phyloP scores from a whole-genome alignment of 53 echinoderm and acorn worm species.

The Temnopleurus reevesii region DNA sequence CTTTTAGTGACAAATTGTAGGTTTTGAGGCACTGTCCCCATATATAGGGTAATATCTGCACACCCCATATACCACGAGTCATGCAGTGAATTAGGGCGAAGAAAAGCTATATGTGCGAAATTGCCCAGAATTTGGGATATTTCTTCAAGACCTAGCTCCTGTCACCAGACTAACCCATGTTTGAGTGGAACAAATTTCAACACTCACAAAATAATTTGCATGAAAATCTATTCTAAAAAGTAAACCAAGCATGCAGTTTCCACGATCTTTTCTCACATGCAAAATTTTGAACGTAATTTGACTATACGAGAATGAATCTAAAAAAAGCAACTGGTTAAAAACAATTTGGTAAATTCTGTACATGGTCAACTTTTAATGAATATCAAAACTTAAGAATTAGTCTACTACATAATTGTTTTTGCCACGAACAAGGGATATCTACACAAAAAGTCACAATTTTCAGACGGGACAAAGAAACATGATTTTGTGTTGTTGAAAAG shows the following conservation, averaged over 20 bases:
- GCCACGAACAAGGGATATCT: slow-evolving; percentile 45
- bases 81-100: too few species aligned
- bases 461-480: slow-evolving; percentile 33
- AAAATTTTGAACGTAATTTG: not conserved
- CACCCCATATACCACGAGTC: too few species aligned
- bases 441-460: slow-evolving; percentile 37
- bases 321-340: slow-evolving; percentile 23
- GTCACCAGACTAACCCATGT: not conserved
- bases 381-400: slow-evolving; percentile 55
- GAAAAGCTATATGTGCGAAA: too few species aligned
- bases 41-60: too few species aligned
- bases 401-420: slow-evolving; percentile 43
- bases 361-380: slow-evolving; percentile 59
- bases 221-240: not conserved
- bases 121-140: not conserved
- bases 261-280: too few species aligned
- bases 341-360: slow-evolving; percentile 54
- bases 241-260: not conserved
- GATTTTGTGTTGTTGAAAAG: slow-evolving; percentile 9
- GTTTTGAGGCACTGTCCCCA: too few species aligned
- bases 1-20: too few species aligned
- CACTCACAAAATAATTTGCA: slow-evolving; percentile 6
- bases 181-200: too few species aligned
- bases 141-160: not conserved
- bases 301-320: not conserved